Percentiles rank a stretch among this genome's conserved stretches.
Evolutionary conservation across 2,888 invertebrate species (phyloP).

Genomic region (Brachypalpus laphriformis): DNA sequence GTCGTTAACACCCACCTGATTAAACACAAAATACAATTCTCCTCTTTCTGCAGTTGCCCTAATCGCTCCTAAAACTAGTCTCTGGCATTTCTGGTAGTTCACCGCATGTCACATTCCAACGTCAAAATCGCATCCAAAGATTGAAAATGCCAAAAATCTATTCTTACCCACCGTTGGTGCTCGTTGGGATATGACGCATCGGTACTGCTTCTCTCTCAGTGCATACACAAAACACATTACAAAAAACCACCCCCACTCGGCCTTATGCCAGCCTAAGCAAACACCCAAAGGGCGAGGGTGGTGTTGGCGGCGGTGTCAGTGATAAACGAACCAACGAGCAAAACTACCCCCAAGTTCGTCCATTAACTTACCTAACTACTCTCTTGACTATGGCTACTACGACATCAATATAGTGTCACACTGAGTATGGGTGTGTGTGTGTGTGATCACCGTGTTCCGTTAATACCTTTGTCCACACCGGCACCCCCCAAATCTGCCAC

Average conservation of each 20-base stretch:
- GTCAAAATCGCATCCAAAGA: conserved; percentile 33
- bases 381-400: conserved; percentile 60
- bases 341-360: conserved; percentile 68
- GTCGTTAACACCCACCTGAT: background rate
- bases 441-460: conserved; percentile 25
- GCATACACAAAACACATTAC: conserved; percentile 39
- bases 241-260: conserved; percentile 60
- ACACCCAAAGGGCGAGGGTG: conserved; percentile 57
- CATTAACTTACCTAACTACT: conserved; percentile 70
- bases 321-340: conserved; percentile 54
- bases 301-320: conserved; percentile 36
- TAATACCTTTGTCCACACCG: conserved; percentile 54
- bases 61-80: background rate
- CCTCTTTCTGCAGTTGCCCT: background rate
- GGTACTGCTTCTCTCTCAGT: conserved; percentile 13
- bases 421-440: conserved; percentile 34
- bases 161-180: conserved; percentile 29
- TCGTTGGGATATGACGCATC: conserved; percentile 41
- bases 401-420: conserved; percentile 43
- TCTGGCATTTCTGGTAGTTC: conserved; percentile 7
- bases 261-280: conserved; percentile 55
- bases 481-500: conserved; percentile 46
- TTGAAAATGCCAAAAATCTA: conserved; percentile 55
- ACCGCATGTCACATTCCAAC: conserved; percentile 32
- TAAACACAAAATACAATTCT: conserved; percentile 13